These are phyloP conservation scores for Darevskia nairensis DNA, from an alignment of 2,797 vertebrate genomes.

Conservation along the genomic window DNA sequence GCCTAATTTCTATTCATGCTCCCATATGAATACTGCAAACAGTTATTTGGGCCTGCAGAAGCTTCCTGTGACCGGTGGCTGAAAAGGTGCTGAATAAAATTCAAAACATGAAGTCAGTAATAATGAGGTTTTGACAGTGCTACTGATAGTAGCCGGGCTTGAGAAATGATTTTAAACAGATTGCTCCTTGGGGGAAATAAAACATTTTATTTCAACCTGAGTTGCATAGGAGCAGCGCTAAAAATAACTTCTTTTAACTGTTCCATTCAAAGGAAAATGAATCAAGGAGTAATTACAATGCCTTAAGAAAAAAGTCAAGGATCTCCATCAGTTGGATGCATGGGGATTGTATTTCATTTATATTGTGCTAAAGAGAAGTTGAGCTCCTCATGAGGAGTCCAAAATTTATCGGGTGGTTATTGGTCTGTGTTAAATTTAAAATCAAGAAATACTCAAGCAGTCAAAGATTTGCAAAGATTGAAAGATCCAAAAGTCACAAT, in stretches of 20 bases:
- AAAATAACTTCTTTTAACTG: slow-evolving; percentile 43
- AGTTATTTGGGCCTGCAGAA: not conserved
- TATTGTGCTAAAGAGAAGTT: slow-evolving; percentile 38
- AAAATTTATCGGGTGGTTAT: slow-evolving; percentile 44
- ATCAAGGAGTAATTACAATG: slow-evolving; percentile 24
- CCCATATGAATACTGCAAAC: not conserved
- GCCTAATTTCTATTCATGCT: slow-evolving; percentile 16
- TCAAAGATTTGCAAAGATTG: slow-evolving; percentile 3
- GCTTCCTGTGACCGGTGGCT: slow-evolving; percentile 1
- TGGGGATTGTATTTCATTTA: slow-evolving; percentile 31
- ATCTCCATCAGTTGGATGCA: not conserved
- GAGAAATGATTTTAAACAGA: slow-evolving; percentile 31
- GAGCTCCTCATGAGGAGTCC: slow-evolving; percentile 43
- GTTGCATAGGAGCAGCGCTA: slow-evolving; percentile 1
- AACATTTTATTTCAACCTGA: slow-evolving; percentile 19
- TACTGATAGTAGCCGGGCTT: not conserved
- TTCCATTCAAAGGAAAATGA: not conserved
- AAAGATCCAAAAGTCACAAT: slow-evolving; percentile 23
- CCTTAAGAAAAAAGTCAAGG: slow-evolving; percentile 11
- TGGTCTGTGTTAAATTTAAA: slow-evolving; percentile 51
- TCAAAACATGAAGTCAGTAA: slow-evolving; percentile 17
- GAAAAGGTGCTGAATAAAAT: slow-evolving; percentile 31
- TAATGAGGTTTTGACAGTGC: slow-evolving; percentile 31
- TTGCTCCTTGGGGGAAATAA: slow-evolving; percentile 23
- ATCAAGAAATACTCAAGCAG: slow-evolving; percentile 6